phyloP scores from a whole-genome alignment of 2,113 vertebrate species.

The Podarcis raffonei region DNA sequence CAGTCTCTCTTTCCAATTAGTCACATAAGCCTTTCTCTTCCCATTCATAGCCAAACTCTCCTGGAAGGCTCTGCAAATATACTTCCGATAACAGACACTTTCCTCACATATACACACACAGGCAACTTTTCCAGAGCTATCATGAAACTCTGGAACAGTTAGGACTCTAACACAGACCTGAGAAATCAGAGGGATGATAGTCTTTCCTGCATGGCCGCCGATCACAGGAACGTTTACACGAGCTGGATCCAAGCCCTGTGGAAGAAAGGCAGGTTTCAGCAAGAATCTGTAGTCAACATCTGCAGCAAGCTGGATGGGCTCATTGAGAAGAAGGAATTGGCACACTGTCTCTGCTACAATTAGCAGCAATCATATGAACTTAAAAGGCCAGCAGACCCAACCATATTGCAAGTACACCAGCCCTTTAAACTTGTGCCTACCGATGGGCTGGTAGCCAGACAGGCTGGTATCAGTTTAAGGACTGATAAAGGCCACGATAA shows the following conservation, averaged over 20 bases:
- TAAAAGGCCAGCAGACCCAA: background rate
- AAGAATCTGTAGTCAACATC: background rate
- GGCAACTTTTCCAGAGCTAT: background rate
- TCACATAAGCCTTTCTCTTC: background rate
- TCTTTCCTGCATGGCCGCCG: conserved; percentile 96
- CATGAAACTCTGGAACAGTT: no score
- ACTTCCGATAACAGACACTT: background rate
- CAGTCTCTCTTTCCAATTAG: background rate
- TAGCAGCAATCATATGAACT: background rate
- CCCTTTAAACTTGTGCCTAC: no score
- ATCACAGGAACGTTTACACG: conserved; percentile 91
- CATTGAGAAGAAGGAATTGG: background rate
- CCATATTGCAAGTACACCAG: background rate
- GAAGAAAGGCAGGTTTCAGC: conserved; percentile 9
- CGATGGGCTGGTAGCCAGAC: no score
- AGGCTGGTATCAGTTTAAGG: no score
- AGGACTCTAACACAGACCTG: conserved; percentile 74
- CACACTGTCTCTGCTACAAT: background rate
- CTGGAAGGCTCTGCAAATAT: background rate
- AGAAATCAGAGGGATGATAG: conserved; percentile 96
- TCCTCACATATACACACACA: background rate
- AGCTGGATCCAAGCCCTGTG: conserved; percentile 91
- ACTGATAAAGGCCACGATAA: no score
- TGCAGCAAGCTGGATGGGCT: background rate
- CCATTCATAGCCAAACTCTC: background rate